These are phyloP conservation scores for Anoncus sp. DNA, from an alignment of 2,888 invertebrate species.

Conservation along the genomic window DNA sequence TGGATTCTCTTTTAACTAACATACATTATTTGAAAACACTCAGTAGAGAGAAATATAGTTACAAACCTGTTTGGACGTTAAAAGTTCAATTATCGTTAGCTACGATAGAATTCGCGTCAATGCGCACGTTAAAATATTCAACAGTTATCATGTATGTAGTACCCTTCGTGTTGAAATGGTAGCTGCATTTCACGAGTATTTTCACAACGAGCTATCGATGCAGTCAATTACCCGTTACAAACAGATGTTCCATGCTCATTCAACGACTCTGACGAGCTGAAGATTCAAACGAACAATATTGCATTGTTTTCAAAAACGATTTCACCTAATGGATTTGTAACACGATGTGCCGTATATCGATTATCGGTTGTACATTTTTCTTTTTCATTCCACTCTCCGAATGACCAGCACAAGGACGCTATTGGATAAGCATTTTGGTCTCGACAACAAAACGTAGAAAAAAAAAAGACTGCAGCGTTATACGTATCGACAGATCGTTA, in stretches of 20 bases:
- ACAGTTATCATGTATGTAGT: background rate
- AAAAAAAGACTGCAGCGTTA: conserved; percentile 1
- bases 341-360: background rate
- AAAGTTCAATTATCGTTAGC: background rate
- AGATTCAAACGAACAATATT: background rate
- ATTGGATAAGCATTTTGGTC: background rate
- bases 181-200: background rate
- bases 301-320: background rate
- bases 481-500: conserved; percentile 26
- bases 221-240: background rate
- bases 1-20: background rate
- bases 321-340: background rate
- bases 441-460: background rate
- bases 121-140: background rate
- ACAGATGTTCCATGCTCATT: background rate
- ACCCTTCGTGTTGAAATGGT: background rate
- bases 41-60: background rate
- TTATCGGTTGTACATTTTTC: background rate
- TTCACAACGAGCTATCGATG: background rate
- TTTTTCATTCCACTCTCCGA: background rate
- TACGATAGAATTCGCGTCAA: background rate
- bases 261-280: background rate
- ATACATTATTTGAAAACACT: background rate
- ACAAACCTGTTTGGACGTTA: background rate
- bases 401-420: background rate